Evolutionary conservation across 2,888 invertebrate species (phyloP), one percentile per base, ranked within the genome.

Genomic region (Patella caerulea): DNA sequence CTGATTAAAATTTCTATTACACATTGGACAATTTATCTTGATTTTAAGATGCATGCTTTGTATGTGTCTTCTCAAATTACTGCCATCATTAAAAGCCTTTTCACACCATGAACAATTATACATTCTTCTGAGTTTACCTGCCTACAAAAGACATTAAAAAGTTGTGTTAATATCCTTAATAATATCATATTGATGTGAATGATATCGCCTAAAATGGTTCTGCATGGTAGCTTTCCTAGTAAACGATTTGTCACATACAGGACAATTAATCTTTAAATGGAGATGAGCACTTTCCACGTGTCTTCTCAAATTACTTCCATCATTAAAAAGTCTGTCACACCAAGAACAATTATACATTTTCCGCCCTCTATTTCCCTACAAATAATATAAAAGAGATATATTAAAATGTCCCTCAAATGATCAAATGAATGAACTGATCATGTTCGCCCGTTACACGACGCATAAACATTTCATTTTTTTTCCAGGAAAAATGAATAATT

Each of bases 291-390:
- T 65, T 11, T 65, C 24, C 11, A 65, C 24, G 14, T 19, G 19
- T 9, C 19, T 19, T 65, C 24, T 65, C n/a, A 12, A 65, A 65
- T 65, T 65, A 19, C 65, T 65, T 24, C 65, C 24, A 65, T 19
- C 65, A 19, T 65, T 65, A 65, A n/a, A 65, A 24, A 24, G 24
- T 19, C 24, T 65, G 19, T 24, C 65, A 65, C 65, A 65, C 65
- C 65, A 65, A 65, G 65, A 65, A 65, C 65, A 65, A 24, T 65
- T 65, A 65, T 65, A 24, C 19, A 65, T 24, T 65, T 24, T 65
- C 24, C 65, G 65, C 19, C 65, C 65, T 24, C 14, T 12, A 24
- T 65, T 19, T 19, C 24, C 65, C 65, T 65, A 65, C 65, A 65
- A 65, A 65, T 24, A 45, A 45, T 45, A 45, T 9, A 45, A 45